Evolutionary conservation across 1,140 invertebrate species (phyloP).

Genomic region (Aphelinus atriplicis): DNA sequence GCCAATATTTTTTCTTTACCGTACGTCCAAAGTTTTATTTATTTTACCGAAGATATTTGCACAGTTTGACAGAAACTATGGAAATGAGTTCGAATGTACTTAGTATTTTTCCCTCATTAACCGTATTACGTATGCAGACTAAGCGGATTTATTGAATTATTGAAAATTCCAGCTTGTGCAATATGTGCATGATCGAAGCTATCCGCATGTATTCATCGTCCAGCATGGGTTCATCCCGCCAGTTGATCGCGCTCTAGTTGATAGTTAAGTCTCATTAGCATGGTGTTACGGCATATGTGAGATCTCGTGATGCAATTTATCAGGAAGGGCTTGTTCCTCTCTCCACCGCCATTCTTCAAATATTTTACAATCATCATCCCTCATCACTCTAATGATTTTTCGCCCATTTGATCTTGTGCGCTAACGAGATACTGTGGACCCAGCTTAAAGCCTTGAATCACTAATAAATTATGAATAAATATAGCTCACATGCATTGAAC

Average conservation of each 20-base stretch:
- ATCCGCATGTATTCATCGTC: not conserved
- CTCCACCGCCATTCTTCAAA: not conserved
- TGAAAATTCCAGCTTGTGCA: not conserved
- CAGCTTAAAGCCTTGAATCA: not conserved
- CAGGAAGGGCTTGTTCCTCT: not conserved
- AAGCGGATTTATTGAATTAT: not conserved
- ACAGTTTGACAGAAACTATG: no score
- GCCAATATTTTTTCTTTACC: no score
- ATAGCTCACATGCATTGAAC: not conserved
- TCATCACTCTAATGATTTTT: slow-evolving; percentile 7
- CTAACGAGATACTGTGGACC: no score
- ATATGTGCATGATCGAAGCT: not conserved
- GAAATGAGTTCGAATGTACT: no score
- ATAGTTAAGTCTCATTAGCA: slow-evolving; percentile 19
- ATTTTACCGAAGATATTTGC: no score
- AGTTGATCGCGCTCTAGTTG: not conserved
- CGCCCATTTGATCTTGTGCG: not conserved
- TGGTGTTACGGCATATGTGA: not conserved
- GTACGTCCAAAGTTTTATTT: no score
- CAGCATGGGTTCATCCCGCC: not conserved
- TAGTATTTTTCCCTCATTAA: no score
- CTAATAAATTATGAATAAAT: not conserved
- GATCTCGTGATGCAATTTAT: not conserved
- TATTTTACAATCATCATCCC: not conserved
- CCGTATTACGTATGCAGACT: no score